Evolutionary conservation across 2,888 invertebrate genomes (phyloP).

Genomic region (Sminthurides aquaticus): DNA sequence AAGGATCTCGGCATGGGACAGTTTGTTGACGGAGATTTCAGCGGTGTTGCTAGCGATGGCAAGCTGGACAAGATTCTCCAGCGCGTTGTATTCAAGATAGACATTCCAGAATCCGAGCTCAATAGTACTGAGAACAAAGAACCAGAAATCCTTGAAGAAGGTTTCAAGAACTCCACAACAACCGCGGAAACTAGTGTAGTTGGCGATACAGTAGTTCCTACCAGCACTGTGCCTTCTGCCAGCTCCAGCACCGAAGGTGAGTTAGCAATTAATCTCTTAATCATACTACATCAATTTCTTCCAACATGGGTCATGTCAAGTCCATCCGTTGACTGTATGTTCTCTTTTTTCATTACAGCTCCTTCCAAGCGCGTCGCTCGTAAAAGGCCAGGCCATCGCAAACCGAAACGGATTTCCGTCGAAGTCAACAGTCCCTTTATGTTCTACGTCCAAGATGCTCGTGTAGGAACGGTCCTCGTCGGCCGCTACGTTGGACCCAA

Average conservation of each 20-base stretch:
- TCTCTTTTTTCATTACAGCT: not conserved
- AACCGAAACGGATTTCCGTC: constrained; percentile 13
- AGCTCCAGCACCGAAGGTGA: not conserved
- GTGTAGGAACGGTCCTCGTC: constrained; percentile 33
- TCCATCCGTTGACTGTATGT: not conserved
- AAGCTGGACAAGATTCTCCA: constrained; percentile 23
- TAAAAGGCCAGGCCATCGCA: not conserved
- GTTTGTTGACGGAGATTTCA: constrained; percentile 24
- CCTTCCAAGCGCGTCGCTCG: not conserved
- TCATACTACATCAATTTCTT: too few species aligned
- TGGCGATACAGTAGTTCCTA: not conserved
- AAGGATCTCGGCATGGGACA: constrained; percentile 23
- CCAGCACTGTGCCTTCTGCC: not conserved
- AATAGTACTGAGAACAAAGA: not conserved
- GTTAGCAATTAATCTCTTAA: too few species aligned
- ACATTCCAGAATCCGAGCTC: not conserved
- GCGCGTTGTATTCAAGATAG: not conserved
- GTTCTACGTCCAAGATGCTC: constrained; percentile 35
- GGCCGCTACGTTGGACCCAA: constrained; percentile 25
- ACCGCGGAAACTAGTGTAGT: not conserved
- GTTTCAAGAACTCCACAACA: constrained; percentile 1
- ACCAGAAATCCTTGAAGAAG: constrained; percentile 1
- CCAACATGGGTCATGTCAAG: too few species aligned
- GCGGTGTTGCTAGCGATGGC: constrained; percentile 27
- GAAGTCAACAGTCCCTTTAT: constrained; percentile 37